A percentile compares a stretch with the other conserved stretches of the same genome.
Conservation (phyloP, 2,113 vertebrate genomes). For the Mirza zaza region DNA sequence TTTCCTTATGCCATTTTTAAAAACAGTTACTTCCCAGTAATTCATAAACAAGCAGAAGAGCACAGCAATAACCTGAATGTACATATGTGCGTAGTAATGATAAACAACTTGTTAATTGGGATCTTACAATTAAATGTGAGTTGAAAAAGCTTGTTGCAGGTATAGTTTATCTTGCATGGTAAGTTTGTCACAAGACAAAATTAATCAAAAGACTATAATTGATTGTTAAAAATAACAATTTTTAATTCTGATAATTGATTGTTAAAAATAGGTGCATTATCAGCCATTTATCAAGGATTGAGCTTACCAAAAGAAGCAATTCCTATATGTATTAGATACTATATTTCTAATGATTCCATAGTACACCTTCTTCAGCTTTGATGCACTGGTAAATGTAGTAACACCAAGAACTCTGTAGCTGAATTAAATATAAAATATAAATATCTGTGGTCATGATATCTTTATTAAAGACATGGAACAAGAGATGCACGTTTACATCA, state of each 20-base stretch:
- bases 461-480: not conserved
- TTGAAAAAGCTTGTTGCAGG: slow-evolving; percentile 41
- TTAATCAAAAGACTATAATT: not conserved
- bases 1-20: slow-evolving; percentile 33
- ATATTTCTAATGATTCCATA: not conserved
- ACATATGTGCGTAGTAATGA: slow-evolving; percentile 22
- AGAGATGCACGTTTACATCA: not conserved
- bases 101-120: slow-evolving; percentile 55
- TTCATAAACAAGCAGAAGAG: slow-evolving; percentile 66
- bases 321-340: not conserved
- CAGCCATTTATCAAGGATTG: not conserved
- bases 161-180: slow-evolving; percentile 19
- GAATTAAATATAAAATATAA: not conserved
- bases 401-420: not conserved
- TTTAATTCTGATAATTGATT: not conserved
- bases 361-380: not conserved
- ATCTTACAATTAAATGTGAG: slow-evolving; percentile 53
- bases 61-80: slow-evolving; percentile 21
- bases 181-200: slow-evolving; percentile 21
- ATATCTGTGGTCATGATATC: not conserved
- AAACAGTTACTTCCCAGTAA: slow-evolving; percentile 64
- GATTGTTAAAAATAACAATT: not conserved
- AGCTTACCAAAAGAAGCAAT: not conserved
- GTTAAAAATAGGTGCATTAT: not conserved
- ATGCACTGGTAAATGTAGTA: not conserved